These are phyloP conservation scores for Todiramphus chloris DNA, from an alignment of 2,113 vertebrate genomes.

Conservation along the genomic window DNA sequence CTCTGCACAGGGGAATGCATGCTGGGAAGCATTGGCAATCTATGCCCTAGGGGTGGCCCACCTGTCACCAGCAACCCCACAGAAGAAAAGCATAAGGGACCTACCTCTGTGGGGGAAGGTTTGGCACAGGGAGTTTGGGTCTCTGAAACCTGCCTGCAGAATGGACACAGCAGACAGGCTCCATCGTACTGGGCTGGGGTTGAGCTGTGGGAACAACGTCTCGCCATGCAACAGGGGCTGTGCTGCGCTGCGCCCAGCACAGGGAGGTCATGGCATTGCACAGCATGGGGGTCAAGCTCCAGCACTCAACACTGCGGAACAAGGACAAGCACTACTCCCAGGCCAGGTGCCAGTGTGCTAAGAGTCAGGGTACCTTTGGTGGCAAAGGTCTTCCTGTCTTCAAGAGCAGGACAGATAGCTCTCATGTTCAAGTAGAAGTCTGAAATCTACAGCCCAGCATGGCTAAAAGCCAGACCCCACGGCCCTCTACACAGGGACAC, in stretches of 20 bases:
- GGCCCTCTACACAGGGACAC: accelerated
- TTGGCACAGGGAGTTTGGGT: not conserved
- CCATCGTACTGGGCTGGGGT: not conserved
- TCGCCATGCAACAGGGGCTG: accelerated
- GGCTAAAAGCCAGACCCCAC: not conserved
- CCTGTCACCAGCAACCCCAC: not conserved
- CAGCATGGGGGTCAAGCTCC: not conserved
- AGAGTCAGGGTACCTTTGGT: not conserved
- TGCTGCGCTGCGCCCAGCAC: accelerated
- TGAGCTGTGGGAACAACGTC: not conserved
- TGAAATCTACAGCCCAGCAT: not conserved
- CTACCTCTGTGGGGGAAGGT: accelerated
- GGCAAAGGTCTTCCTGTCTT: not conserved
- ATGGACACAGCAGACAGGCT: accelerated
- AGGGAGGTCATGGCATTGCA: not conserved
- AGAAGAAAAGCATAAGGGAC: not conserved
- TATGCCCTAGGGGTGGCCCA: not conserved
- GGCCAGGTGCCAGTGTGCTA: not conserved
- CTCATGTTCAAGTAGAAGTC: not conserved
- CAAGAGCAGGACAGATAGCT: not conserved
- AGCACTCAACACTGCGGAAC: not conserved
- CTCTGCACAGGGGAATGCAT: accelerated
- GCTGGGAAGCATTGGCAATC: not conserved
- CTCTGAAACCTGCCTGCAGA: not conserved
- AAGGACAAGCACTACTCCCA: not conserved